A percentile compares a stretch with the other conserved stretches of the same genome.
phyloP scores from a whole-genome alignment of 2,888 invertebrate genomes.

The Fragum sueziense region DNA sequence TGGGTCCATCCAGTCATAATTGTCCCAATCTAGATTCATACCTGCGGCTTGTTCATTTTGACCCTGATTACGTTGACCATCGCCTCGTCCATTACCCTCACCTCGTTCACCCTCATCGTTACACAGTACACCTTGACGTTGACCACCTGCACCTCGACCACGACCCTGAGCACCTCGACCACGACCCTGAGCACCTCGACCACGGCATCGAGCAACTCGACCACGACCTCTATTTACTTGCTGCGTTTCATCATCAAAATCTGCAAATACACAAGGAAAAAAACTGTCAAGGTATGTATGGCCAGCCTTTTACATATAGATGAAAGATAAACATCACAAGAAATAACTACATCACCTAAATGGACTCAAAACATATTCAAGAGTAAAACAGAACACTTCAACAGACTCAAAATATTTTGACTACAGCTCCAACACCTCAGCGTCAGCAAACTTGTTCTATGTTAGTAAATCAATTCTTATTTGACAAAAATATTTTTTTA shows the following conservation, averaged over 20 bases:
- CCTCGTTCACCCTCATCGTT: no score
- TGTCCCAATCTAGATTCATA: not conserved
- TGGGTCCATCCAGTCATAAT: not conserved
- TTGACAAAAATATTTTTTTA: not conserved
- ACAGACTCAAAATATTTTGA: not conserved
- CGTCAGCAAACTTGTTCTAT: not conserved
- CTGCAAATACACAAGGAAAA: not conserved
- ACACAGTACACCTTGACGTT: no score
- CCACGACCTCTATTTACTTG: no score
- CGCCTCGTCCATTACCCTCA: no score
- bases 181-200: no score
- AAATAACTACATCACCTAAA: not conserved
- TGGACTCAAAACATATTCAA: not conserved
- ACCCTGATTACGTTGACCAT: no score
- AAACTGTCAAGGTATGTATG: not conserved
- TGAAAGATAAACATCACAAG: not conserved
- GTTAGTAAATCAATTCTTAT: not conserved
- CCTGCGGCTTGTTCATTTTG: no score
- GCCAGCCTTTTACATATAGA: not conserved
- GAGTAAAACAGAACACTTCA: not conserved
- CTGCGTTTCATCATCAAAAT: no score
- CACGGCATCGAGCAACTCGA: no score
- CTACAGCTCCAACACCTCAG: not conserved
- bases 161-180: no score
- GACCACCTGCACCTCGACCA: no score